phyloP scores from a whole-genome alignment of 2,113 vertebrate species.

The Edolisoma coerulescens region DNA sequence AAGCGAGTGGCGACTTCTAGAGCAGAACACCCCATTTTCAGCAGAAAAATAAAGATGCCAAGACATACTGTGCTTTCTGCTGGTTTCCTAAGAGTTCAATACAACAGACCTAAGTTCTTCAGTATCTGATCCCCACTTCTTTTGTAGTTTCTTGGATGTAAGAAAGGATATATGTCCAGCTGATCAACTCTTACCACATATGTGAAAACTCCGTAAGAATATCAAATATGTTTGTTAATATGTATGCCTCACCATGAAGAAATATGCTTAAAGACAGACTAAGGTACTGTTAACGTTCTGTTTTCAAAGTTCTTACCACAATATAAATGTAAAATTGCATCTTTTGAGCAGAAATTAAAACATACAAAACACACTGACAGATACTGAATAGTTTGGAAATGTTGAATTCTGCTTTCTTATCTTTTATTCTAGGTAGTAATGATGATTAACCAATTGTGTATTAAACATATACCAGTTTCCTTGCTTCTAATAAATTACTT shows the following conservation, averaged over 20 bases:
- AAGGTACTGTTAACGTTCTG: not conserved
- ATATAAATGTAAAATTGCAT: not conserved
- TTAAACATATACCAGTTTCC: not conserved
- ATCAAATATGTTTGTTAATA: not conserved
- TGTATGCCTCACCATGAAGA: not conserved
- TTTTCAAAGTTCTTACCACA: not conserved
- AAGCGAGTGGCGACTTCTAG: fast-evolving
- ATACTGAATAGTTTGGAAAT: not conserved
- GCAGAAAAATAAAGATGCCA: not conserved
- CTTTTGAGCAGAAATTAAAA: not conserved
- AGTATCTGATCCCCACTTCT: not conserved
- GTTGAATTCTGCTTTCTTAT: not conserved
- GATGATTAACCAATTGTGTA: not conserved
- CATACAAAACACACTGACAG: not conserved
- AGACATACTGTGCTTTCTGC: not conserved
- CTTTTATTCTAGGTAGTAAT: not conserved
- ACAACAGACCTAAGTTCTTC: not conserved
- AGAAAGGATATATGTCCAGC: not conserved
- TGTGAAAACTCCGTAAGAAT: not conserved
- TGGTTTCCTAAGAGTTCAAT: not conserved
- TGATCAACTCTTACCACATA: not conserved
- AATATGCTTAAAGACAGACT: not conserved
- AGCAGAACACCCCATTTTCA: not conserved
- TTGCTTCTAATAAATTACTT: not conserved
- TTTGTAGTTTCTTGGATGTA: not conserved